Percentiles rank a stretch among this genome's conserved stretches.
phyloP scores from a whole-genome alignment of 2,888 invertebrate genomes.

The Rhaphigaster nebulosa region DNA sequence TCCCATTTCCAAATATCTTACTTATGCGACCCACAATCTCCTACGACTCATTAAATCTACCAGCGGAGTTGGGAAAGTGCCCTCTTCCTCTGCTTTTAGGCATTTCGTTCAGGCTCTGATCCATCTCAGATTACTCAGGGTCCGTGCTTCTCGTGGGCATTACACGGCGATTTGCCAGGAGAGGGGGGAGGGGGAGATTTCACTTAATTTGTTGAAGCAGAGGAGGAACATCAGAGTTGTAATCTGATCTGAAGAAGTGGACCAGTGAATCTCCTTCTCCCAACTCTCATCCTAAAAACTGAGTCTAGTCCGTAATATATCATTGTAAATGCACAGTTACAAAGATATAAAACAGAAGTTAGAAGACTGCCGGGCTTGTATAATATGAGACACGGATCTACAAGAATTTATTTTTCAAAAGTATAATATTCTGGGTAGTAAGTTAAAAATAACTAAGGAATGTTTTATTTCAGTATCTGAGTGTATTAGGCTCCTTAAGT shows the following conservation, averaged over 20 bases:
- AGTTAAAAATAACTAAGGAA: background rate
- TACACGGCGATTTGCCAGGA: background rate
- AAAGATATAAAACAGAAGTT: background rate
- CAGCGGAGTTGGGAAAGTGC: background rate
- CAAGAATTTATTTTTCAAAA: background rate
- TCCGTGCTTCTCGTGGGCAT: background rate
- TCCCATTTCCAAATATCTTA: slow-evolving; percentile 20
- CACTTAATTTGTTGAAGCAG: background rate
- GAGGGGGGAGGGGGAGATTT: background rate
- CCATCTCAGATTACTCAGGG: background rate
- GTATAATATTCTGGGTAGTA: background rate
- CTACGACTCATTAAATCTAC: slow-evolving; percentile 4
- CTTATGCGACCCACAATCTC: slow-evolving; percentile 22
- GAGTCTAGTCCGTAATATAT: background rate
- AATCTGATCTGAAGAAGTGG: background rate
- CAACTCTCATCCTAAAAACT: background rate
- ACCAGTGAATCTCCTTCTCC: too few species aligned
- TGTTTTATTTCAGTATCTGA: background rate
- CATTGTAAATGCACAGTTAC: background rate
- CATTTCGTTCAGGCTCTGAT: background rate
- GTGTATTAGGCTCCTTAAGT: too few species aligned
- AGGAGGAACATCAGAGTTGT: background rate
- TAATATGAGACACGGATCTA: background rate
- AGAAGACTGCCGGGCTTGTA: background rate
- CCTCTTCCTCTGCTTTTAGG: background rate